A percentile compares a stretch with the other conserved stretches of the same genome.
phyloP scores from a whole-genome alignment of 2,888 invertebrate species.

The Hyles lineata region DNA sequence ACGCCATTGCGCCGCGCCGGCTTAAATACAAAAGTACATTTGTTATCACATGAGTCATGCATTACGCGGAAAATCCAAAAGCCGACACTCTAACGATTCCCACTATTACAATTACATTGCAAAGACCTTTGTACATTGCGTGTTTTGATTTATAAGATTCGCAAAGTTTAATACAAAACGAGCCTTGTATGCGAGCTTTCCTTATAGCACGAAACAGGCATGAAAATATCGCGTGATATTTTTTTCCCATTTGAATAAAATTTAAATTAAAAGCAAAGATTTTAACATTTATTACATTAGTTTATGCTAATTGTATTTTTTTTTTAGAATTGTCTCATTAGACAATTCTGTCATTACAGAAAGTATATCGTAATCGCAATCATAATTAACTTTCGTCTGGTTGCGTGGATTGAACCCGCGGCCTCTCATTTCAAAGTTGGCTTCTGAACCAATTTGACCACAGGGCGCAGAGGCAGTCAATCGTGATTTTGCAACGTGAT shows the following conservation, averaged over 20 bases:
- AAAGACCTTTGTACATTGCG: not conserved
- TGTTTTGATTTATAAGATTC: not conserved
- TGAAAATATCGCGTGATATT: conserved; percentile 9
- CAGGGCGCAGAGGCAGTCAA: too few species aligned
- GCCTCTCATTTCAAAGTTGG: too few species aligned
- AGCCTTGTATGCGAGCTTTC: not conserved
- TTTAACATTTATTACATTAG: too few species aligned
- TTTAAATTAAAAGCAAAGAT: too few species aligned
- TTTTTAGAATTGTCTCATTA: too few species aligned
- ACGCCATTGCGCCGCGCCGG: not conserved
- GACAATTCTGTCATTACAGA: too few species aligned
- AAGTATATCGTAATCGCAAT: too few species aligned
- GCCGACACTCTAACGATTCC: not conserved
- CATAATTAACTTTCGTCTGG: too few species aligned
- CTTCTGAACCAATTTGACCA: too few species aligned
- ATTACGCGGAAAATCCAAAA: conserved; percentile 36
- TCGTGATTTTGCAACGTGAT: too few species aligned
- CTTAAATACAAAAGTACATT: conserved; percentile 22
- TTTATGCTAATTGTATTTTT: too few species aligned
- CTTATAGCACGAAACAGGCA: not conserved
- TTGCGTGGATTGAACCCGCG: too few species aligned
- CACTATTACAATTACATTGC: not conserved
- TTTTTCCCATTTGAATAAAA: not conserved
- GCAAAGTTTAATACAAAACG: not conserved
- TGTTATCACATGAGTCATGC: conserved; percentile 36